Base-by-base conservation (phyloP, 2,113 vertebrate genomes). In the Pionites leucogaster region DNA sequence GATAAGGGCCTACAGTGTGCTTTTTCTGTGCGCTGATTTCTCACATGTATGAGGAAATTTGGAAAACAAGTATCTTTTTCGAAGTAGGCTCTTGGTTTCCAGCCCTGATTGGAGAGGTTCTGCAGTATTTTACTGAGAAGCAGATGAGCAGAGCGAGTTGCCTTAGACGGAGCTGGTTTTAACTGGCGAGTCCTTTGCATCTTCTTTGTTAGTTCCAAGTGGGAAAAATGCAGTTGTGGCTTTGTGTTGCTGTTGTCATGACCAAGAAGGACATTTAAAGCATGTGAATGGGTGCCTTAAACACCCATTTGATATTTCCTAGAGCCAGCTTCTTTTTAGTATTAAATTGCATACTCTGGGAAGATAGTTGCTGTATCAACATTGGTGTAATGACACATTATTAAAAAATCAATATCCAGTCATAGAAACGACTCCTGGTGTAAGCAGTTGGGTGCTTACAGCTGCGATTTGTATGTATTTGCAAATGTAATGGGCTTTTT, bases 301-400 rank as follows among this genome's bases (percentile, higher is more conserved):
- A 59, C 22, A 35, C 57, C 57, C 74, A 89, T 93, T 87, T 89
- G 70, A 14, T 86, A 92, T 82, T 96, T 95, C 70, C 75, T 84
- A 62, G 52, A 94, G 46, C 80, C 67, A 85, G 74, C 67, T 94
- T 79, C 80, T 87, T 91, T 86, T 94, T 62, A 67, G 53, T 79
- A 80, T 92, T 82, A 92, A 97, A 82, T 83, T 77, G 70, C 88
- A 63, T 91, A 50, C 49, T 79, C 52, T 4, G 10, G 80, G 86
- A 95, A 92, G 65, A 82, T 85, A 87, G 74, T 89, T 96, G 93
- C 92, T 95, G 91, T 93, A 89, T 95, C 86, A 89, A 92, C 90
- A 91, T 72, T 80, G 80, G 65, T 92, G 75, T 96, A 95, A 96
- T 89, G 91, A 79, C 60, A 77, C 70, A 82, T 80, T 94, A 86